phyloP scores from a whole-genome alignment of 1,140 invertebrate species.

The Drosophila kepulauana region DNA sequence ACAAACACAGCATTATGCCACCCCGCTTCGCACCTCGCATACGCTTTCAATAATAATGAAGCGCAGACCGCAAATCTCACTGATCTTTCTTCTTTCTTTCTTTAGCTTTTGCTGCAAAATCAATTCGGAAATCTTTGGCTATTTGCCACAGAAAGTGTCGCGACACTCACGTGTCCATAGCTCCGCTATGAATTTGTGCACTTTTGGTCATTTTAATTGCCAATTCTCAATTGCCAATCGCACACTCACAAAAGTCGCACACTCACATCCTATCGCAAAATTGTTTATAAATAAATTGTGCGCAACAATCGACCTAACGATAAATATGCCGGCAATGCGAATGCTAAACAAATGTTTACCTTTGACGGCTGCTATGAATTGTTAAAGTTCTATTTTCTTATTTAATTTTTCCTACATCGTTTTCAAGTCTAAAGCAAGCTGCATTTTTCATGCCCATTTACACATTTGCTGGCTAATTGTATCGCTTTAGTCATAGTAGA shows the following conservation, averaged over 20 bases:
- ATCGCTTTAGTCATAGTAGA: conserved; percentile 17
- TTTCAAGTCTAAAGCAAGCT: not conserved
- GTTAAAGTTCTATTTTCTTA: not conserved
- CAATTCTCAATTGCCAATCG: conserved; percentile 51
- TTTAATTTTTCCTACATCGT: conserved; percentile 1
- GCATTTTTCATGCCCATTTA: conserved; percentile 4
- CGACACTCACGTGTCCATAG: conserved; percentile 59
- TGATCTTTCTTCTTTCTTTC: not conserved
- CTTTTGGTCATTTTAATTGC: conserved; percentile 28
- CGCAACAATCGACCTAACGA: conserved; percentile 22
- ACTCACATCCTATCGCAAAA: conserved; percentile 27
- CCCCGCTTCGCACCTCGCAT: conserved; percentile 3
- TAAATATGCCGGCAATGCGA: conserved; percentile 49
- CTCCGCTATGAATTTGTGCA: conserved; percentile 38
- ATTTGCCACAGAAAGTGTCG: conserved; percentile 51
- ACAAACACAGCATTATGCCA: conserved; percentile 36
- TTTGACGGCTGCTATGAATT: not conserved
- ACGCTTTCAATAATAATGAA: conserved; percentile 38
- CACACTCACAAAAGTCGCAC: conserved; percentile 32
- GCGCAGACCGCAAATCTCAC: not conserved
- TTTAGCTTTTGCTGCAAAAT: conserved; percentile 18
- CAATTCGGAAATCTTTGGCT: conserved; percentile 52
- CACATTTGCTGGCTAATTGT: conserved; percentile 20
- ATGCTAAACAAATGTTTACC: conserved; percentile 30
- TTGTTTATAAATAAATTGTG: conserved; percentile 80